phyloP scores from a whole-genome alignment of 2,797 vertebrate species.

The Microchirus variegatus region DNA sequence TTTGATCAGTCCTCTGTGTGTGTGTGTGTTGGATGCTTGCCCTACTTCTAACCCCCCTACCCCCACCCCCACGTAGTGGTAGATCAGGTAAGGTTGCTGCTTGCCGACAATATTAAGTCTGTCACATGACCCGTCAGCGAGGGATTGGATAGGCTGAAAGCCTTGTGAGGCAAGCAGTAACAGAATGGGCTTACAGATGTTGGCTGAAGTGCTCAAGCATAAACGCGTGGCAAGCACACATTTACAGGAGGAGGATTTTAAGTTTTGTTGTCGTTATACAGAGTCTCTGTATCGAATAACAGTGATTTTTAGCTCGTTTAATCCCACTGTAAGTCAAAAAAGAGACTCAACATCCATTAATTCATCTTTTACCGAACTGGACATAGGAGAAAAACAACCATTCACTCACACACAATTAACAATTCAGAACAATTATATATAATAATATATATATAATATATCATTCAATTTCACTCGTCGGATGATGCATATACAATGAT shows the following conservation, averaged over 20 bases:
- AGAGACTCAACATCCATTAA: too few relatives aligned
- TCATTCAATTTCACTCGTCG: too few relatives aligned
- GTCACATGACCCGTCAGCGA: conserved; percentile 54
- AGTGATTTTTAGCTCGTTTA: too few relatives aligned
- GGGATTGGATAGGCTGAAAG: conserved; percentile 52
- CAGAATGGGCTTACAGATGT: conserved; percentile 68
- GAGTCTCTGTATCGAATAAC: neutral
- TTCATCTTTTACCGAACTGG: too few relatives aligned
- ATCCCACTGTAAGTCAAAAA: too few relatives aligned
- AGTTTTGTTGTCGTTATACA: conserved; percentile 17
- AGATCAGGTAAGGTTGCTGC: conserved; percentile 70
- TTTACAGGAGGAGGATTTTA: conserved; percentile 6
- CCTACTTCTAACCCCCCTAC: conserved; percentile 53
- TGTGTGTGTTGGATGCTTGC: conserved; percentile 55
- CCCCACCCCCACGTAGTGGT: conserved; percentile 44
- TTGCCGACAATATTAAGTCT: conserved; percentile 56
- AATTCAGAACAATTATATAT: too few relatives aligned
- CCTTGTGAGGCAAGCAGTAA: conserved; percentile 30
- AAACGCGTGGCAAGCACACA: conserved; percentile 23
- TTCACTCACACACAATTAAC: too few relatives aligned
- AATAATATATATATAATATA: too few relatives aligned
- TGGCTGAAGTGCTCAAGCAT: conserved; percentile 45
- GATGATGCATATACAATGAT: too few relatives aligned
- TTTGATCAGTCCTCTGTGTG: conserved; percentile 19
- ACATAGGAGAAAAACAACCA: too few relatives aligned